phyloP scores from a whole-genome alignment of 1,140 invertebrate species.

The Ooceraea biroi region DNA sequence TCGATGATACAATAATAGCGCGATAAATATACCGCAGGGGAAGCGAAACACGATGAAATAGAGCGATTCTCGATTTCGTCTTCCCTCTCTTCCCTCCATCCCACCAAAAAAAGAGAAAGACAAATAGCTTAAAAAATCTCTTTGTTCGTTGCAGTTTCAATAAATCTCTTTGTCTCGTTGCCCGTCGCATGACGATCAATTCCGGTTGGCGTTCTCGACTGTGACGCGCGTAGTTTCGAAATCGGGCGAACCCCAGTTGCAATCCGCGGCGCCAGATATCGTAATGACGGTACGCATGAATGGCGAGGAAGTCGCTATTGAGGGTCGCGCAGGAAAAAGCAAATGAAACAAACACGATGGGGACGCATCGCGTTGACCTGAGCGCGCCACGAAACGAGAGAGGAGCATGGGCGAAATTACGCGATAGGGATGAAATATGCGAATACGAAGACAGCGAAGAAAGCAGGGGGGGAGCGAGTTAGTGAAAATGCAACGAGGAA shows the following conservation, averaged over 20 bases:
- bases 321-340: conserved; percentile 57
- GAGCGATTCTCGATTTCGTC: conserved; percentile 12
- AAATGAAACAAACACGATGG: conserved; percentile 54
- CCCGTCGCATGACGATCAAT: conserved; percentile 63
- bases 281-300: conserved; percentile 73
- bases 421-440: conserved; percentile 5
- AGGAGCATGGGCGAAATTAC: conserved; percentile 6
- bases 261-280: conserved; percentile 69
- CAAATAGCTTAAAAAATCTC: conserved; percentile 56
- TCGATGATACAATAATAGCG: conserved; percentile 53
- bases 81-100: no score
- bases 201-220: conserved; percentile 43
- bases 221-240: conserved; percentile 71
- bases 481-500: conserved; percentile 1
- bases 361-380: not conserved
- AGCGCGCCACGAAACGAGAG: not conserved
- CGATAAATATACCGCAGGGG: conserved; percentile 42
- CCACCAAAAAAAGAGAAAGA: conserved; percentile 24
- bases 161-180: conserved; percentile 59
- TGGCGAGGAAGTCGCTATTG: conserved; percentile 68
- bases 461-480: not conserved
- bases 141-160: conserved; percentile 47
- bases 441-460: not conserved
- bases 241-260: conserved; percentile 60
- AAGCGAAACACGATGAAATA: not conserved